phyloP scores from a whole-genome alignment of 2,797 vertebrate genomes.

The Smutsia gigantea region DNA sequence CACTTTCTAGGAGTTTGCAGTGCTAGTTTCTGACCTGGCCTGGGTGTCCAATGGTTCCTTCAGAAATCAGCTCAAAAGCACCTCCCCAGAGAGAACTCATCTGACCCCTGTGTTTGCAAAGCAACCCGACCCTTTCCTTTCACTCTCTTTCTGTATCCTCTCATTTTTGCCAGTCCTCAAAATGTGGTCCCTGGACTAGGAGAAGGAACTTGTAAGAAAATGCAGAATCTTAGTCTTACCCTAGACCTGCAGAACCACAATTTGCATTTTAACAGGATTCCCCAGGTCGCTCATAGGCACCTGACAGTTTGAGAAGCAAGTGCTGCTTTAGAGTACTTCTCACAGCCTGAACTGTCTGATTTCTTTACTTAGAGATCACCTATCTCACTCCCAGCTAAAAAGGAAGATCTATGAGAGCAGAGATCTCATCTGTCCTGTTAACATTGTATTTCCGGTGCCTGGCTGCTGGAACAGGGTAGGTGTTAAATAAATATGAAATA shows the following conservation, averaged over 20 bases:
- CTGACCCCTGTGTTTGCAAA: neutral
- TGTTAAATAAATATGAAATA: neutral
- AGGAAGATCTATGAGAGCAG: neutral
- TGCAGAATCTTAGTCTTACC: neutral
- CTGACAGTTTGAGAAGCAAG: neutral
- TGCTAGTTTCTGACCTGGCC: neutral
- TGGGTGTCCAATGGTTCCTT: neutral
- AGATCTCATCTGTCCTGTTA: neutral
- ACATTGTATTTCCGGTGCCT: neutral
- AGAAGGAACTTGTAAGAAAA: neutral
- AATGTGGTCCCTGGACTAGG: neutral
- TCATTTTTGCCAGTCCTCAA: neutral
- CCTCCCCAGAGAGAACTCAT: neutral
- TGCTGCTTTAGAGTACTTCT: neutral
- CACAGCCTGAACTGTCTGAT: neutral
- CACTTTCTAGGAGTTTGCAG: neutral
- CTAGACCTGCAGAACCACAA: neutral
- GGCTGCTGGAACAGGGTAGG: neutral
- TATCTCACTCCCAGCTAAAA: neutral
- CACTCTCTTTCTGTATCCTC: neutral
- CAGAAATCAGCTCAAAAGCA: neutral
- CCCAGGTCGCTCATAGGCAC: neutral
- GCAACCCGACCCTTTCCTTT: neutral
- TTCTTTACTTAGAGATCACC: neutral
- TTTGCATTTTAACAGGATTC: neutral